Base-by-base conservation (phyloP, 2,113 vertebrate species). In the Cochlearius cochlearius region DNA sequence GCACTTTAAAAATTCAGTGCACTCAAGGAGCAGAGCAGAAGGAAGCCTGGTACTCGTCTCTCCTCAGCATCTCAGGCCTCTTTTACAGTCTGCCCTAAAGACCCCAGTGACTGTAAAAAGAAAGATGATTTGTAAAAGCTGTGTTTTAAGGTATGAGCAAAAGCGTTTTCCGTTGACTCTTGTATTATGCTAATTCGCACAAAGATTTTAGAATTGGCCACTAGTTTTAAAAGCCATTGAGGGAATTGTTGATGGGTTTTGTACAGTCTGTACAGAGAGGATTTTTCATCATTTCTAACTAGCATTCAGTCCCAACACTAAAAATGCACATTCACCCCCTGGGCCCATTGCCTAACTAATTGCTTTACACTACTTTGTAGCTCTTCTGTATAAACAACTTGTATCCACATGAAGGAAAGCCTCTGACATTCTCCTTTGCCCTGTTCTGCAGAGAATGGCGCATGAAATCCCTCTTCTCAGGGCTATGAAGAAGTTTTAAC, bases 201-300 rank as follows among this genome's bases (percentile, higher is more conserved):
- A 47, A 72, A 79, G 26, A 56, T 19, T 52, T 72, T 29, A 88
- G 20, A 90, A 50, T 3, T 64, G 12, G 39, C 26, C 21, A 25
- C n/a, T 74, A 43, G 60, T 39, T 80, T 86, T 16, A 34, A 43
- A 67, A 91, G 29, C 27, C 21, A 10, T 68, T 43, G 32, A 32
- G 7, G 21, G 49, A 91, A 69, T 53, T 80, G 15, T 29, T 86
- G 14, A 88, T 76, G 29, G 4, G 4, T 69, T 78, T 79, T 86
- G 16, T 8, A 38, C 23, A 73, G 15, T 39, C 11, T 47, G 5
- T 68, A 69, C 4, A 62, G n/a, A 58, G 8, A 45, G 7, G 25
- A 38, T 32, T 79, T 83, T 90, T 92, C 38, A 45, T 73, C 2
- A 52, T 86, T 92, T 96, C n/a, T 84, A 66, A 55, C 19, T 18